These are phyloP conservation scores for Eubasilissa regina DNA, from an alignment of 1,140 invertebrate species.

Conservation along the genomic window DNA sequence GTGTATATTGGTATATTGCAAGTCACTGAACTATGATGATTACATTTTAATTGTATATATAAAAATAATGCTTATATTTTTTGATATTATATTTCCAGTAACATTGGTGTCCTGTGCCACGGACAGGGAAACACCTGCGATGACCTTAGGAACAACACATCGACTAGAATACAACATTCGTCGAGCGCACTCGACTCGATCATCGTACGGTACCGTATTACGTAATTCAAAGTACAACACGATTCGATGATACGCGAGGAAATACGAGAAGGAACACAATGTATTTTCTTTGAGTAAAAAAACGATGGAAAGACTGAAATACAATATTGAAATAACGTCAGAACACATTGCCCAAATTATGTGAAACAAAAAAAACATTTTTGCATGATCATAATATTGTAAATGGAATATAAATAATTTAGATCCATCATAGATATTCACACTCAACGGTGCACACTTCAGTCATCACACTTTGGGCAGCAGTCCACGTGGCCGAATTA, in stretches of 20 bases:
- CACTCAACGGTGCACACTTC: not conserved
- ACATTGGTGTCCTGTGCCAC: slow-evolving; percentile 44
- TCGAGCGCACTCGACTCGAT: not conserved
- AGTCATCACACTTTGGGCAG: not conserved
- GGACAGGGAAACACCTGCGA: slow-evolving; percentile 35
- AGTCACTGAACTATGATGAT: no score
- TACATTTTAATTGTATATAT: no score
- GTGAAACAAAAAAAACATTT: slow-evolving; percentile 17
- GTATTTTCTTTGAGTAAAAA: not conserved
- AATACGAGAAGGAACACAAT: slow-evolving; percentile 1
- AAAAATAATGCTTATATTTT: not conserved
- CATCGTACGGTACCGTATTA: not conserved
- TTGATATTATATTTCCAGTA: slow-evolving; percentile 48
- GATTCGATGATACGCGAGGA: not conserved
- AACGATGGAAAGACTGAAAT: slow-evolving; percentile 19
- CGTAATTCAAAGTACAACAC: slow-evolving; percentile 20
- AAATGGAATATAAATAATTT: slow-evolving; percentile 23
- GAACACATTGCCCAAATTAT: slow-evolving; percentile 32
- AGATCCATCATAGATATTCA: slow-evolving; percentile 24
- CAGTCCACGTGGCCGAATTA: not conserved
- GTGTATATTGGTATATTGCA: no score
- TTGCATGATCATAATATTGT: slow-evolving; percentile 28
- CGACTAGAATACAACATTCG: slow-evolving; percentile 2
- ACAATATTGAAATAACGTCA: slow-evolving; percentile 32
- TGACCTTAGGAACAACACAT: slow-evolving; percentile 13